These are phyloP conservation scores for Drosophila kurseongensis DNA, from an alignment of 1,140 invertebrate genomes.

Conservation along the genomic window DNA sequence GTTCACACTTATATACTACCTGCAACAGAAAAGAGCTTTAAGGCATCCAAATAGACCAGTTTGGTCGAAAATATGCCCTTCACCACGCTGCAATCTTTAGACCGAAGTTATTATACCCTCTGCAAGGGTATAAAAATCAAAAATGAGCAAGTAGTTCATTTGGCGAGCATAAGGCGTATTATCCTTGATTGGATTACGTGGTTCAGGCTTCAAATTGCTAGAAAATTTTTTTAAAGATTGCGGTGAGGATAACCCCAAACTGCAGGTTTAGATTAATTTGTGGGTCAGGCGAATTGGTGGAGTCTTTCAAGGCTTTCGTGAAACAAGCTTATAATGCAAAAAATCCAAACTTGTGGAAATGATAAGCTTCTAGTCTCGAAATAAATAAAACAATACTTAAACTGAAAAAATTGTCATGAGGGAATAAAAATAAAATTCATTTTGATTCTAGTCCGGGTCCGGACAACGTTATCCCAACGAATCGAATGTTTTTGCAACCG, in stretches of 20 bases:
- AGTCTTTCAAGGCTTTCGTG: background rate
- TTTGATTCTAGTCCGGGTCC: too few relatives aligned
- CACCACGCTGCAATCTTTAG: too few relatives aligned
- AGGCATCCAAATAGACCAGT: too few relatives aligned
- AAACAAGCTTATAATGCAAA: background rate
- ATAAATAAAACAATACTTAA: background rate
- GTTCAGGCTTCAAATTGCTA: constrained; percentile 1
- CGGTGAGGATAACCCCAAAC: background rate
- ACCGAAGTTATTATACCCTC: too few relatives aligned
- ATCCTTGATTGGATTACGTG: constrained; percentile 28
- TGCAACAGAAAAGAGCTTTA: too few relatives aligned
- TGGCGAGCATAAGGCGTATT: constrained; percentile 29
- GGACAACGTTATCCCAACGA: too few relatives aligned
- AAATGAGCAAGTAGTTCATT: constrained; percentile 13
- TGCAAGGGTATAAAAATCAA: background rate
- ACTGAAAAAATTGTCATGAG: background rate
- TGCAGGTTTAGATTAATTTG: background rate
- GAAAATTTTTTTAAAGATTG: background rate
- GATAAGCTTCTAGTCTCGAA: too few relatives aligned
- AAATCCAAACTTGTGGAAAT: background rate
- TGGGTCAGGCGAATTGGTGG: constrained; percentile 5
- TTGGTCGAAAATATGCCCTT: too few relatives aligned
- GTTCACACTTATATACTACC: too few relatives aligned
- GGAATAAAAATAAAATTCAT: too few relatives aligned
- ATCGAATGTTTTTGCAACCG: too few relatives aligned